A percentile compares a stretch with the other conserved stretches of the same genome.
Conservation (phyloP, 2,888 invertebrate genomes). For the Tipula unca region DNA sequence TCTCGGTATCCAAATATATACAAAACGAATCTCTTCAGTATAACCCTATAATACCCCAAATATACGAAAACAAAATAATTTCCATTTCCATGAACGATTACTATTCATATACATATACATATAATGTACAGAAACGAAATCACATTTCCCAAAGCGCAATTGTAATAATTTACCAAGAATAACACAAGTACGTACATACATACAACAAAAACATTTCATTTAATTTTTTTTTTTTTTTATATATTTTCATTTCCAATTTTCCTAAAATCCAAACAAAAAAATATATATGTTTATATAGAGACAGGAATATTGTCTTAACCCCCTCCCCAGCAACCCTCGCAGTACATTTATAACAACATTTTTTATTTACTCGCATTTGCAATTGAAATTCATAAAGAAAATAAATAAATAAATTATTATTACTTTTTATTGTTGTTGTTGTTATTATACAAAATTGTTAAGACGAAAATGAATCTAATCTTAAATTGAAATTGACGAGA, state of each 20-base stretch:
- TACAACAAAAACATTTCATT: neutral
- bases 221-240: neutral
- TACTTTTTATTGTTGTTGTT: neutral
- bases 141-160: constrained; percentile 2
- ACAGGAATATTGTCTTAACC: neutral
- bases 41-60: neutral
- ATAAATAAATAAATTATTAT: constrained; percentile 14
- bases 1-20: neutral
- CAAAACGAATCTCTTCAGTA: neutral
- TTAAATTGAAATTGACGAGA: neutral
- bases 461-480: neutral
- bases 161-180: neutral
- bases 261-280: neutral
- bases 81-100: constrained; percentile 4
- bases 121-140: neutral
- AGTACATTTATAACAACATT: neutral
- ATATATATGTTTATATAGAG: neutral
- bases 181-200: neutral
- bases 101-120: no score
- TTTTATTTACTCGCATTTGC: neutral
- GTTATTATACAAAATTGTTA: neutral
- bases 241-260: neutral
- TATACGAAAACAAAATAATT: neutral
- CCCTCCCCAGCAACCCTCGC: neutral
- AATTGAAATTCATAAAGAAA: constrained; percentile 8